A percentile compares a stretch with the other conserved stretches of the same genome.
Evolutionary conservation across 1,140 invertebrate species (phyloP).

Genomic region (Cataglyphis hispanica): DNA sequence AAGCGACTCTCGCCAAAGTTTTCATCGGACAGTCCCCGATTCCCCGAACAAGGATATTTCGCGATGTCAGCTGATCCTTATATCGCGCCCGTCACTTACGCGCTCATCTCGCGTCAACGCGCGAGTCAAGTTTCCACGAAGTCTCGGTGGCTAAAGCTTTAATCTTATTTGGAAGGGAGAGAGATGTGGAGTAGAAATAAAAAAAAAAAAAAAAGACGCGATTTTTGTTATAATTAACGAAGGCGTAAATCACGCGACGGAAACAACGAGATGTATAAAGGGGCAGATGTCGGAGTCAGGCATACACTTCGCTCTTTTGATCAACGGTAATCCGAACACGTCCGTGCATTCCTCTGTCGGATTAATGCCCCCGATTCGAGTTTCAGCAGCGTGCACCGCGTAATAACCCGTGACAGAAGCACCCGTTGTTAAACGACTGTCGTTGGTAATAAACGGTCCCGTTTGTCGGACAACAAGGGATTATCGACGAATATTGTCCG

Average conservation of each 20-base stretch:
- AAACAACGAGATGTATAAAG: slow-evolving; percentile 10
- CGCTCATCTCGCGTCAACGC: neutral
- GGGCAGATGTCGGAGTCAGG: slow-evolving; percentile 60
- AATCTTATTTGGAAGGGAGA: neutral
- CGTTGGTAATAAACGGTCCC: slow-evolving; percentile 46
- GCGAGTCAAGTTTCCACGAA: neutral
- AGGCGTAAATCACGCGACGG: neutral
- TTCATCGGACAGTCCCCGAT: slow-evolving; percentile 39
- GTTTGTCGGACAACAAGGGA: slow-evolving; percentile 48
- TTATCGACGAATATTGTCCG: slow-evolving; percentile 13
- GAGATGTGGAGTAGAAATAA: neutral
- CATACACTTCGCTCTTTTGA: slow-evolving; percentile 45
- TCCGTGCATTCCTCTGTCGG: slow-evolving; percentile 56
- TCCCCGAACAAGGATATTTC: slow-evolving; percentile 44
- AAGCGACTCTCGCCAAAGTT: slow-evolving; percentile 29
- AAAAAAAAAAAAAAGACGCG: too few relatives aligned
- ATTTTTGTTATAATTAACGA: slow-evolving; percentile 15
- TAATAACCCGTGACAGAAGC: slow-evolving; percentile 54
- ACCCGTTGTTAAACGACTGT: slow-evolving; percentile 32
- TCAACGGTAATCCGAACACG: slow-evolving; percentile 67
- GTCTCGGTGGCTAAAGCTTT: neutral
- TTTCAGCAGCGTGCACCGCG: slow-evolving; percentile 12
- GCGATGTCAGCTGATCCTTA: slow-evolving; percentile 26
- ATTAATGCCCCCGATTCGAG: slow-evolving; percentile 36
- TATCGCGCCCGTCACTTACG: slow-evolving; percentile 10